Base-by-base conservation (phyloP, 2,888 invertebrate species). In the Isoperla grammatica region DNA sequence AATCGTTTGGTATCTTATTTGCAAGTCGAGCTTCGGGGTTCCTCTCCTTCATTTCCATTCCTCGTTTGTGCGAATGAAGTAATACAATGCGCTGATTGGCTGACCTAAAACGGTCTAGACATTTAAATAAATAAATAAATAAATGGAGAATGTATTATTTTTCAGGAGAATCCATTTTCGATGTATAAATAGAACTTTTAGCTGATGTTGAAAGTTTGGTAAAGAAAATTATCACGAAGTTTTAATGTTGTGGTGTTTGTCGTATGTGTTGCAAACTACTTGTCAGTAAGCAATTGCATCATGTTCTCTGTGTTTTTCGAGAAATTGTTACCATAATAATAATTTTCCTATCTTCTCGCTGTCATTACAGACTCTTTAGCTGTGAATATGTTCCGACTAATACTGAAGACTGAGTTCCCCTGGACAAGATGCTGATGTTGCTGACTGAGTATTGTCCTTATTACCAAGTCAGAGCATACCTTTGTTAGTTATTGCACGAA, bases 161-260 rank as follows among this genome's bases (percentile, higher is more conserved):
- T 49, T 8, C 13, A 49, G n/a, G n/a, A 23, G 17, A n/a, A 20
- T 49, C 20, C n/a, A 49, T 49, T 49, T 23, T 49, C 29, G 12
- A 49, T 49, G 20, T 49, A 22, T 1, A 49, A 20, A 48, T 8
- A 48, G 8, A 48, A 57, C 46, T 39, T 48, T 37, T 49, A 57
- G 49, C 13, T 37, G 35, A 49, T 57, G 39, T 57, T 49, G 23
- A 39, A 15, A 48, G 37, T 48, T 39, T 57, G 57, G 40, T 43
- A 57, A 45, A 29, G 42, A 40, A 29, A 19, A 23, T 19, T 46
- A 57, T 46, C 23, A 35, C 20, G 6, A 48, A 46, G 35, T 46
- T 19, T 46, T 23, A 49, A 39, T 49, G 49, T 48, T 46, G 37
- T 49, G 9, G 48, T 19, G 49, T 57, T 19, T 48, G 19, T 49